Evolutionary conservation across 2,797 vertebrate genomes (phyloP).

Genomic region (Pristis pectinata): DNA sequence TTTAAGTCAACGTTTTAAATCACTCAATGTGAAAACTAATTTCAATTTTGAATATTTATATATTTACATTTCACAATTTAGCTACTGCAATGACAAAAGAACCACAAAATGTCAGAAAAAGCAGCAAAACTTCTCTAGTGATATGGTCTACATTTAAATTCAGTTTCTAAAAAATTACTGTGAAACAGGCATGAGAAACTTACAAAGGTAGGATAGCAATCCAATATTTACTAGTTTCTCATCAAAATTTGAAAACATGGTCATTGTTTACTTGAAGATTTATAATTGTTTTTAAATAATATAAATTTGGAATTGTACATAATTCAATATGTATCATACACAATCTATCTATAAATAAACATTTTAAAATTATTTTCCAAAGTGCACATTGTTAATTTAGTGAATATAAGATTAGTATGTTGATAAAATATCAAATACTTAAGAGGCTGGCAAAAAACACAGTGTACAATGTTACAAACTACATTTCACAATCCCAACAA

Average conservation of each 20-base stretch:
- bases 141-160: neutral
- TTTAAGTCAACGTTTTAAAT: neutral
- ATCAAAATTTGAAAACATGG: neutral
- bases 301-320: neutral
- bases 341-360: neutral
- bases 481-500: neutral
- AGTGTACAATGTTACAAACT: neutral
- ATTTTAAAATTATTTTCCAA: neutral
- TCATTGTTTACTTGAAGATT: neutral
- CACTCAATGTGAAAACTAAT: neutral
- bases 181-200: neutral
- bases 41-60: neutral
- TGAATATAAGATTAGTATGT: neutral
- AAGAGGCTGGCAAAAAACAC: too few relatives aligned
- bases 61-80: neutral
- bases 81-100: neutral
- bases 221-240: constrained; percentile 16
- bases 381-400: neutral
- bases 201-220: neutral
- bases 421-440: neutral
- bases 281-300: constrained; percentile 18
- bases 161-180: neutral
- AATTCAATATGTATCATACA: neutral
- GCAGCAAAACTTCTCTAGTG: neutral
- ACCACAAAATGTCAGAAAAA: neutral